phyloP scores from a whole-genome alignment of 2,888 invertebrate species.

The Rotaria macrura region DNA sequence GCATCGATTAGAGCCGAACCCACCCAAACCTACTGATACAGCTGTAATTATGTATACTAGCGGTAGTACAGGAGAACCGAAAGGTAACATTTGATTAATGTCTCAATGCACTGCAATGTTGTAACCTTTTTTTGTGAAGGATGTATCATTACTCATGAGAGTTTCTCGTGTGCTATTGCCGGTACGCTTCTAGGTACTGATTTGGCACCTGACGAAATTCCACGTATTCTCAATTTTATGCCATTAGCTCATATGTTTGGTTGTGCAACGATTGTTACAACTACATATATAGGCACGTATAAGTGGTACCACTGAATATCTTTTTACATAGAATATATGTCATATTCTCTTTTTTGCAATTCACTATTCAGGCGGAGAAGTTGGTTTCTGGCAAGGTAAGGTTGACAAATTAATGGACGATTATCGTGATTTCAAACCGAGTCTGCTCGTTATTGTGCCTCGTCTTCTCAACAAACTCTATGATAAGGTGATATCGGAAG shows the following conservation, averaged over 20 bases:
- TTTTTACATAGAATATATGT: neutral
- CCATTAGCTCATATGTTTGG: slow-evolving; percentile 96
- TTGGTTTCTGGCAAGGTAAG: slow-evolving; percentile 47
- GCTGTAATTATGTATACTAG: slow-evolving; percentile 64
- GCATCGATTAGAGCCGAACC: slow-evolving; percentile 36
- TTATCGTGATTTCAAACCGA: slow-evolving; percentile 51
- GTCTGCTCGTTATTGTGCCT: slow-evolving; percentile 87
- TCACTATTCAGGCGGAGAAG: slow-evolving; percentile 59
- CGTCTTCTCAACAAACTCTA: slow-evolving; percentile 84
- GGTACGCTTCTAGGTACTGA: neutral
- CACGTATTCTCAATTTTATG: slow-evolving; percentile 68
- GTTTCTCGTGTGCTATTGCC: slow-evolving; percentile 37
- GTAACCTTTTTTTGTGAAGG: neutral
- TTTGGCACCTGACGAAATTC: neutral
- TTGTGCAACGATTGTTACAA: slow-evolving; percentile 50
- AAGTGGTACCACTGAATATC: too few relatives aligned
- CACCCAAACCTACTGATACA: neutral
- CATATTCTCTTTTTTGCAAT: neutral
- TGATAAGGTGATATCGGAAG: slow-evolving; percentile 59
- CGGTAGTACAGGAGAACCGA: slow-evolving; percentile 67
- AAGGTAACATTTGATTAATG: slow-evolving; percentile 58
- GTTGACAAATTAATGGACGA: slow-evolving; percentile 43
- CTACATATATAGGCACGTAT: neutral
- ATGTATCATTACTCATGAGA: neutral
- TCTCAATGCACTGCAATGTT: neutral